Evolutionary conservation across 1,140 invertebrate species (phyloP).

Genomic region (Cataglyphis hispanica): DNA sequence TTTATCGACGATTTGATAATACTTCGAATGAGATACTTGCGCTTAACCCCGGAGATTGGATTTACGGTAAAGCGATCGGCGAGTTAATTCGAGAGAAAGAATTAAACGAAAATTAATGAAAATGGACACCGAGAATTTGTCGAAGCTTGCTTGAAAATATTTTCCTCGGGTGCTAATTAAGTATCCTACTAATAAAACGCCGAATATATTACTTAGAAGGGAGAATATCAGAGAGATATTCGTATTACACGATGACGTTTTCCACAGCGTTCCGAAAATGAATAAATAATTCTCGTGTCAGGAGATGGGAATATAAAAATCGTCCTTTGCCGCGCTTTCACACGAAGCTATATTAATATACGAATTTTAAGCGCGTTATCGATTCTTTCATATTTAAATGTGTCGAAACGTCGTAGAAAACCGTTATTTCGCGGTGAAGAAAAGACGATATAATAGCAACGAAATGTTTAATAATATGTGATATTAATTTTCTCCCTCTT

Average conservation of each 20-base stretch:
- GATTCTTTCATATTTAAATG: slow-evolving; percentile 18
- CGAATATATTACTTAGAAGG: slow-evolving; percentile 32
- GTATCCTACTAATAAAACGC: slow-evolving; percentile 27
- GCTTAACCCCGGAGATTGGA: slow-evolving; percentile 7
- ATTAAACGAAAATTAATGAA: slow-evolving; percentile 49
- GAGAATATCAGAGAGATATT: background rate
- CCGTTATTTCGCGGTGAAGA: background rate
- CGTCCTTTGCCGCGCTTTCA: background rate
- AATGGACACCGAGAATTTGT: slow-evolving; percentile 7
- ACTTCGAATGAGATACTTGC: background rate
- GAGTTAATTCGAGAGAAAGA: slow-evolving; percentile 17
- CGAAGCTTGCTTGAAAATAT: slow-evolving; percentile 36
- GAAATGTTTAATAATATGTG: background rate
- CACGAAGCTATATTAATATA: background rate
- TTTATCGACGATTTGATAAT: slow-evolving; percentile 41
- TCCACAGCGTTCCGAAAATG: background rate
- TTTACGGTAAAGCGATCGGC: slow-evolving; percentile 25
- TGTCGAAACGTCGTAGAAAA: background rate
- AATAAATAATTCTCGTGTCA: slow-evolving; percentile 34
- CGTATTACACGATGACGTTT: slow-evolving; percentile 10
- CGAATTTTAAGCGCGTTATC: background rate
- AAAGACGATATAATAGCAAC: background rate
- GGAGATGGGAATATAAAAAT: slow-evolving; percentile 10
- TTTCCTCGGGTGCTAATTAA: slow-evolving; percentile 34
- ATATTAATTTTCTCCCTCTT: background rate